A percentile compares a stretch with the other conserved stretches of the same genome.
phyloP scores from a whole-genome alignment of 1,140 invertebrate genomes.

The Sitobion miscanthi region DNA sequence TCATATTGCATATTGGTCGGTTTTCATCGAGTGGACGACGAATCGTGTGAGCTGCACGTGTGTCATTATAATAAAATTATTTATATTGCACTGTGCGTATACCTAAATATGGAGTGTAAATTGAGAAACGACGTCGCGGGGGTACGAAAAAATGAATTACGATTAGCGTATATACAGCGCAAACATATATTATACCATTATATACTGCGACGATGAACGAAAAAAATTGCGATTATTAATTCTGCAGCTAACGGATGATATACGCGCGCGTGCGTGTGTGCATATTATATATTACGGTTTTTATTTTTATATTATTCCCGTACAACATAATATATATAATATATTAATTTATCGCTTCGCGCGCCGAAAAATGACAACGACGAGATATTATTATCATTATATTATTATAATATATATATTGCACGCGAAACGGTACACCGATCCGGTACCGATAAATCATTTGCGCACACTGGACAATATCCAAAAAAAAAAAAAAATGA shows the following conservation, averaged over 20 bases:
- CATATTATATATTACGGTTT: conserved; percentile 19
- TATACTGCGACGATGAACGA: neutral
- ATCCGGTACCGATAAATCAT: conserved; percentile 33
- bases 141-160: neutral
- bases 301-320: neutral
- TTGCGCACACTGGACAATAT: conserved; percentile 35
- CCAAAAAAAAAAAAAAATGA: conserved; percentile 39
- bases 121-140: neutral
- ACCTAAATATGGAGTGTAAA: neutral
- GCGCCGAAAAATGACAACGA: conserved; percentile 28
- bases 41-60: neutral
- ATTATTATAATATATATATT: neutral
- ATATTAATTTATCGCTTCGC: conserved; percentile 11
- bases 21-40: neutral
- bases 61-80: neutral
- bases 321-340: neutral
- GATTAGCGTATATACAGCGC: neutral
- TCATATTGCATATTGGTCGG: neutral
- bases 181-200: neutral
- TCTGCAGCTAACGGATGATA: neutral
- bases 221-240: conserved; percentile 4
- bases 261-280: neutral
- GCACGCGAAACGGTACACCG: conserved; percentile 2
- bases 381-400: neutral
- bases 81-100: neutral